Evolutionary conservation across 2,113 vertebrate species (phyloP).

Genomic region (Callithrix jacchus): DNA sequence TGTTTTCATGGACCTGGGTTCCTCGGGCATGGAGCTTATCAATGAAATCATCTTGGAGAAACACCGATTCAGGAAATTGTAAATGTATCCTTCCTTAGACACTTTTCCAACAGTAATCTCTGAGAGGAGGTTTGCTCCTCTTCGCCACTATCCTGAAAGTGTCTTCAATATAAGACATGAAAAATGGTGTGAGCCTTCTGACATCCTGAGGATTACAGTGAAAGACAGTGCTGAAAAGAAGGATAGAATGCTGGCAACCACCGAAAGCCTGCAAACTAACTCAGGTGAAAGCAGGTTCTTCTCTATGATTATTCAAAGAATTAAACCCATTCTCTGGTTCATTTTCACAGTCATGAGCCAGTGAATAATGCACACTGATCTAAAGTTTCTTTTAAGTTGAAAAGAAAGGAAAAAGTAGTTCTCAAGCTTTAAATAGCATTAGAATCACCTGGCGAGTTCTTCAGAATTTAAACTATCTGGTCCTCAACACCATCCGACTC

Average conservation of each 20-base stretch:
- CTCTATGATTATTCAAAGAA: neutral
- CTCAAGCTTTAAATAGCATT: neutral
- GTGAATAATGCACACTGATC: neutral
- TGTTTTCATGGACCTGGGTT: neutral
- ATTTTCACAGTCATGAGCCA: neutral
- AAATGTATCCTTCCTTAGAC: neutral
- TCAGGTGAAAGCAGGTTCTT: slow-evolving; percentile 10
- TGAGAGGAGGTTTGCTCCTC: neutral
- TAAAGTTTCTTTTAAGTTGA: neutral
- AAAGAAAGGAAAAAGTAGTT: neutral
- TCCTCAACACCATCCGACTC: fast-evolving
- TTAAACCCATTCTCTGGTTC: neutral
- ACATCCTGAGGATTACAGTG: neutral
- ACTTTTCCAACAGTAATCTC: neutral
- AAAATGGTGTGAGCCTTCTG: neutral
- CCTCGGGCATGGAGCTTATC: neutral
- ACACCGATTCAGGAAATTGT: neutral
- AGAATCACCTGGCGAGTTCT: neutral
- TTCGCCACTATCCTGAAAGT: neutral
- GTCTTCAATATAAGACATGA: neutral
- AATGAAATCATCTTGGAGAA: slow-evolving; percentile 23
- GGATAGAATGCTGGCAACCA: neutral
- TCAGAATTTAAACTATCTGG: neutral
- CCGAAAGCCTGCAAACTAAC: neutral
- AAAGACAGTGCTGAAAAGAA: neutral